Evolutionary conservation across 2,797 vertebrate genomes (phyloP).

Genomic region (Cynodonichthys magdalenae): DNA sequence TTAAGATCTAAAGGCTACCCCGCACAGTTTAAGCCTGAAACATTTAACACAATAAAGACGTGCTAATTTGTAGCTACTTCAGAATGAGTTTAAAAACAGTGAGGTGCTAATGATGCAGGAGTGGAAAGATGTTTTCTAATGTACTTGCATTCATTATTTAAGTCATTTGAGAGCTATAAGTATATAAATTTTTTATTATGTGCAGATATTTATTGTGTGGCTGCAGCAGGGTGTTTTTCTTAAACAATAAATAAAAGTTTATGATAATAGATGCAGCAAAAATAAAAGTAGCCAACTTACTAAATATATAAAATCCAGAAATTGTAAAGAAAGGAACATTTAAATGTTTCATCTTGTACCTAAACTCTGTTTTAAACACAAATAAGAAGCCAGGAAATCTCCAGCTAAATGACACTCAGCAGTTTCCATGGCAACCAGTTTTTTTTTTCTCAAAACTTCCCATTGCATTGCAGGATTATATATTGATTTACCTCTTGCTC

Average conservation of each 20-base stretch:
- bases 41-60: not conserved
- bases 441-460: conserved; percentile 8
- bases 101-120: not conserved
- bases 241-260: too few species aligned
- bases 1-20: not conserved
- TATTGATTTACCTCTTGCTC: conserved; percentile 8
- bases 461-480: conserved; percentile 8
- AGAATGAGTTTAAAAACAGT: not conserved
- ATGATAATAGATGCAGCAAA: too few species aligned
- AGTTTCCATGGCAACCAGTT: conserved; percentile 45
- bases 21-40: not conserved
- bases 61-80: not conserved
- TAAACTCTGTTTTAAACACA: conserved; percentile 1
- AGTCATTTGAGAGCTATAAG: not conserved
- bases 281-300: too few species aligned
- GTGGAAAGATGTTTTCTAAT: not conserved
- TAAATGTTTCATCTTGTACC: too few species aligned
- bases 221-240: too few species aligned
- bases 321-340: too few species aligned
- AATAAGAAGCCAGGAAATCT: conserved; percentile 12
- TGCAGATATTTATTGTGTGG: conserved; percentile 8
- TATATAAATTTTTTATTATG: not conserved
- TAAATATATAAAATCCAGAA: too few species aligned
- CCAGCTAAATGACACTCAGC: not conserved
- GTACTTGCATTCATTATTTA: not conserved